Conservation (phyloP, 2,113 vertebrate species). For the Gracilinanus agilis region DNA sequence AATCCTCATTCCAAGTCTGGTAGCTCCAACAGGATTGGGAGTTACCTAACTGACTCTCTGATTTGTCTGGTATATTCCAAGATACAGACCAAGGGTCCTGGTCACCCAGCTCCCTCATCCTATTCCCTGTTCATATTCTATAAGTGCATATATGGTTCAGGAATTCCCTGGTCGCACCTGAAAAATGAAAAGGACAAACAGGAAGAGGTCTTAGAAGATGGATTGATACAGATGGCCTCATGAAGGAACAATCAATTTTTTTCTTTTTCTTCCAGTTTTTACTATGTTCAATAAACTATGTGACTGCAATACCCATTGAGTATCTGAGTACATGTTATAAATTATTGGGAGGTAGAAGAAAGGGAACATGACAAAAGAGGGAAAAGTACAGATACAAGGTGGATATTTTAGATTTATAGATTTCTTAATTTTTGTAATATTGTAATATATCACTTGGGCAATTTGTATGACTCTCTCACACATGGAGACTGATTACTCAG, state of each 20-base stretch:
- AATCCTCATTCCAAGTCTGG: not conserved
- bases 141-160: not conserved
- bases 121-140: not conserved
- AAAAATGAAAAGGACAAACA: not conserved
- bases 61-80: not conserved
- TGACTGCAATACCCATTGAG: not conserved
- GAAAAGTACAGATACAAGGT: not conserved
- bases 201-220: not conserved
- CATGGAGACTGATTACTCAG: not conserved
- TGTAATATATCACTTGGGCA: not conserved
- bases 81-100: not conserved
- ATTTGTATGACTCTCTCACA: not conserved
- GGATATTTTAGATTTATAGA: not conserved
- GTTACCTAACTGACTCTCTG: not conserved
- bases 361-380: not conserved
- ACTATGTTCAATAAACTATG: not conserved
- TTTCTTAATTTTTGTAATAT: not conserved
- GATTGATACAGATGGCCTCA: not conserved
- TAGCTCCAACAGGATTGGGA: not conserved
- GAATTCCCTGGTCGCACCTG: not conserved
- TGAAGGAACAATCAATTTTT: not conserved
- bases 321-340: not conserved
- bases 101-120: not conserved
- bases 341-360: not conserved
- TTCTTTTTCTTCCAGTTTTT: not conserved